Conservation (phyloP, 23 tunicate species). For the Halocynthia aurantium region DNA sequence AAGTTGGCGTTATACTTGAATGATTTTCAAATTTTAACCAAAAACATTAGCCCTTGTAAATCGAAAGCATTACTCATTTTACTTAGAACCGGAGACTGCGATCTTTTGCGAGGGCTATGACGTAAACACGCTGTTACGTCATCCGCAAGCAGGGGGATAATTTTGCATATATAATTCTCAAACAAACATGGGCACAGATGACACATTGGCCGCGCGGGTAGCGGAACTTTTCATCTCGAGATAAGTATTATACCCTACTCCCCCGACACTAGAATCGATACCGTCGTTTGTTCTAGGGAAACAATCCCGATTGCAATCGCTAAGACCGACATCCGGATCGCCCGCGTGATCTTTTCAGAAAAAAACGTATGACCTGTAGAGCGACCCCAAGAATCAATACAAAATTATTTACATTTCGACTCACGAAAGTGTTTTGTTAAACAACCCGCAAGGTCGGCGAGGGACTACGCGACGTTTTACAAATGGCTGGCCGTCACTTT, state of each 20-base stretch:
- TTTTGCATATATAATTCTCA: background rate
- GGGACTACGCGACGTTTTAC: too few species aligned
- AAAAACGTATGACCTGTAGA: background rate
- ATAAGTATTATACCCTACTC: background rate
- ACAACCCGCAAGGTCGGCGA: background rate
- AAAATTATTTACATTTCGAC: background rate
- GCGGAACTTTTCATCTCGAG: slow-evolving; percentile 5
- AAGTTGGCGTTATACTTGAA: too few species aligned
- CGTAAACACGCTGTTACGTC: too few species aligned
- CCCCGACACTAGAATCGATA: background rate
- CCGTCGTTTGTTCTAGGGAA: background rate
- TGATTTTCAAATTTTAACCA: too few species aligned
- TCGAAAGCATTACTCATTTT: too few species aligned
- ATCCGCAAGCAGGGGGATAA: background rate
- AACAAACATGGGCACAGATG: background rate
- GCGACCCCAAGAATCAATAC: slow-evolving; percentile 19
- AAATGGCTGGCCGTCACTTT: too few species aligned
- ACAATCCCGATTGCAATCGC: background rate
- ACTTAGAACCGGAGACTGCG: too few species aligned
- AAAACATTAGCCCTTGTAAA: too few species aligned
- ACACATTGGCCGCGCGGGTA: background rate
- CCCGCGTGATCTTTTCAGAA: background rate
- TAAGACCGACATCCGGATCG: slow-evolving; percentile 6
- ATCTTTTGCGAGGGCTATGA: too few species aligned
- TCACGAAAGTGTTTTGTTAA: slow-evolving; percentile 4